Conservation (phyloP, 2,113 vertebrate species). For the Sarotherodon lohbergeri region DNA sequence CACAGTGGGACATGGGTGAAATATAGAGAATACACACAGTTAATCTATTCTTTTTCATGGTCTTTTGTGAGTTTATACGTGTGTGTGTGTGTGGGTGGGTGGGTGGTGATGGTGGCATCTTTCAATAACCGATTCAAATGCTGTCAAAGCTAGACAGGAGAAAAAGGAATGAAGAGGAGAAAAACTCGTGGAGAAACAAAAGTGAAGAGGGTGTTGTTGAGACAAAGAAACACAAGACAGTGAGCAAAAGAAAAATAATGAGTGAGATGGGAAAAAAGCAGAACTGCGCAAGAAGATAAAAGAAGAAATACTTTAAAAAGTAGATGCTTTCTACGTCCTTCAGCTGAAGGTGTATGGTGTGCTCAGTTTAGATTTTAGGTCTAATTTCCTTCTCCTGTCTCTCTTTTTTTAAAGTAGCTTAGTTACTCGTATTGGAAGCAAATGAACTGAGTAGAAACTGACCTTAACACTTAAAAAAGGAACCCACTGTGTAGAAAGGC, state of each 20-base stretch:
- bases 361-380: neutral
- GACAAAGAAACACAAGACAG: neutral
- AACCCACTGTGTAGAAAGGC: neutral
- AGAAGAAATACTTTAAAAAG: neutral
- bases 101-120: constrained; percentile 6
- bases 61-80: neutral
- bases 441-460: neutral
- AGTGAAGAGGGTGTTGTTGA: neutral
- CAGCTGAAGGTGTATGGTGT: neutral
- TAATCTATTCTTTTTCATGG: constrained; percentile 47
- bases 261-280: neutral
- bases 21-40: constrained; percentile 1
- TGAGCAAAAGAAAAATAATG: neutral
- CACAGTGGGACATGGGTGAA: neutral
- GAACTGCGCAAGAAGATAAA: neutral
- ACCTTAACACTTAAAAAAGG: neutral
- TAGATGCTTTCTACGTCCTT: neutral
- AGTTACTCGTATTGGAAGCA: neutral
- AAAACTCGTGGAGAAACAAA: constrained; percentile 8
- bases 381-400: neutral
- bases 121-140: constrained; percentile 21
- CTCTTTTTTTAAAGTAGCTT: neutral
- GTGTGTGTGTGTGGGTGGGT: neutral
- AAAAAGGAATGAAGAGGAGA: neutral
- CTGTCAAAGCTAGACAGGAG: constrained; percentile 36